A percentile compares a stretch with the other conserved stretches of the same genome.
Evolutionary conservation across 2,888 invertebrate genomes (phyloP).

Genomic region (Pimpla rufipes): DNA sequence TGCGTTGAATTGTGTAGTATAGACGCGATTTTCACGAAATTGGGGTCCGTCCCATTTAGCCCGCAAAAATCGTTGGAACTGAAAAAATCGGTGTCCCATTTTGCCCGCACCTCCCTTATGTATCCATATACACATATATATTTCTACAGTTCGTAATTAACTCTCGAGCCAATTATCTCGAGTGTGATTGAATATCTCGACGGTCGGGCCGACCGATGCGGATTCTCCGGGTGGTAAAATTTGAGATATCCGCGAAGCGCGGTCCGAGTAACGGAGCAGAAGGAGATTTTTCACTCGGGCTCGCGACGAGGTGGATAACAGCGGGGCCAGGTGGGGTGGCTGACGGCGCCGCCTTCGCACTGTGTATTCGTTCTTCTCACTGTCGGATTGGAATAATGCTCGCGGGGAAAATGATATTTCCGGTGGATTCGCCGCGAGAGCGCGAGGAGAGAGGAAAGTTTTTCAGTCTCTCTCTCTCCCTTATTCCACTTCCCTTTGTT

Average conservation of each 20-base stretch:
- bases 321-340: no score
- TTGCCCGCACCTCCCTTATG: no score
- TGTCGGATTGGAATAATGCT: conserved; percentile 44
- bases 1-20: no score
- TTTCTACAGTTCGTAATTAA: conserved; percentile 41
- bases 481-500: conserved; percentile 36
- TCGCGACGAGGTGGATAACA: conserved; percentile 2
- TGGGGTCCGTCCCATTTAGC: no score
- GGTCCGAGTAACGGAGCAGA: not conserved
- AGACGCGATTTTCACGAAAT: no score
- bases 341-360: not conserved
- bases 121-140: conserved; percentile 27
- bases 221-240: conserved; percentile 25
- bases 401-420: conserved; percentile 34
- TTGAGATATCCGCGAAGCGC: conserved; percentile 35
- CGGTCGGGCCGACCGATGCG: conserved; percentile 8
- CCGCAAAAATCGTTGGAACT: no score
- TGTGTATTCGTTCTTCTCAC: conserved; percentile 31
- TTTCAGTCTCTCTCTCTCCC: conserved; percentile 15
- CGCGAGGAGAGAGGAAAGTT: conserved; percentile 24
- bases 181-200: conserved; percentile 51
- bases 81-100: no score
- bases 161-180: conserved; percentile 54
- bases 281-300: conserved; percentile 5
- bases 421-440: conserved; percentile 8